phyloP scores from a whole-genome alignment of 1,140 invertebrate genomes.

The Pseudachorutes palmiensis region DNA sequence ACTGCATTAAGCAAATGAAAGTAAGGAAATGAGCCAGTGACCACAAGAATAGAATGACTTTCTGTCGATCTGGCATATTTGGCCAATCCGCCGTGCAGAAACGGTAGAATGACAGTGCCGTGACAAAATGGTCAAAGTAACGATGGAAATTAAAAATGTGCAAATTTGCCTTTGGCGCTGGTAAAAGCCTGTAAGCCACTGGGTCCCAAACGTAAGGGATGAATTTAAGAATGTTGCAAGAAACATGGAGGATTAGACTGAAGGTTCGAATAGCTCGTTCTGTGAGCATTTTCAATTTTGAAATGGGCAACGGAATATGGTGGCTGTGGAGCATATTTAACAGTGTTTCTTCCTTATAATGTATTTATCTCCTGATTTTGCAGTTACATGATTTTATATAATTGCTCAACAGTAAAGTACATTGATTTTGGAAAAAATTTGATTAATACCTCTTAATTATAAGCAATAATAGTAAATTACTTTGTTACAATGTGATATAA shows the following conservation, averaged over 20 bases:
- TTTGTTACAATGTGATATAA: no score
- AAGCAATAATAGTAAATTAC: no score
- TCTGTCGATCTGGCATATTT: background rate
- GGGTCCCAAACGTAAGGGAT: background rate
- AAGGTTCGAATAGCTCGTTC: background rate
- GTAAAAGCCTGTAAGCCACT: background rate
- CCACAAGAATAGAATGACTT: background rate
- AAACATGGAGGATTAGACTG: background rate
- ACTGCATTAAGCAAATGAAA: conserved; percentile 2
- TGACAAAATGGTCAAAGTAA: background rate
- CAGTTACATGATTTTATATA: no score
- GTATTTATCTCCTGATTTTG: no score
- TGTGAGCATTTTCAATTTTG: background rate
- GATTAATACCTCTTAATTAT: no score
- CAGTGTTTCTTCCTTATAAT: no score
- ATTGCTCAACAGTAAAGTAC: no score
- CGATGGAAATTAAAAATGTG: background rate
- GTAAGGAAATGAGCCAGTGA: background rate
- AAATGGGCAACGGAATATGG: no score
- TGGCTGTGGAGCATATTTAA: no score
- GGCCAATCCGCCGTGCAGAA: background rate
- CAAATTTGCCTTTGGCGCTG: background rate
- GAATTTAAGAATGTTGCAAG: background rate
- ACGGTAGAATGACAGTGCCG: background rate
- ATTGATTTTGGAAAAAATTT: no score